phyloP scores from a whole-genome alignment of 2,888 invertebrate species.

The Perdita meconis region DNA sequence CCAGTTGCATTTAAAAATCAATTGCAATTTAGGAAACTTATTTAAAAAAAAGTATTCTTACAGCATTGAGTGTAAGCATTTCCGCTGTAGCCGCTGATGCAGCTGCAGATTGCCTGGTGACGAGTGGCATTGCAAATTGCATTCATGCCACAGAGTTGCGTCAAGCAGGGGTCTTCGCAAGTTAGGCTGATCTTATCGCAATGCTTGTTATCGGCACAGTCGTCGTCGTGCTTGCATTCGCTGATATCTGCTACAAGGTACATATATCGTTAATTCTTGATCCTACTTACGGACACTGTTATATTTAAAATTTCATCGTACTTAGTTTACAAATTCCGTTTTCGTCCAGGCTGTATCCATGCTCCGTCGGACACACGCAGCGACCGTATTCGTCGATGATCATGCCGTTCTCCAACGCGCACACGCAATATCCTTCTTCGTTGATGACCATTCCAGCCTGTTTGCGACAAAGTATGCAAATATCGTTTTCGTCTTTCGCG shows the following conservation, averaged over 20 bases:
- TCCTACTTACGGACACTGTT: no score
- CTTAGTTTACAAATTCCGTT: conserved; percentile 87
- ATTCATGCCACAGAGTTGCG: conserved; percentile 90
- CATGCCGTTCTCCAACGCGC: conserved; percentile 91
- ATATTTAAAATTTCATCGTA: conserved; percentile 73
- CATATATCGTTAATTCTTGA: background rate
- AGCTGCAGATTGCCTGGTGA: conserved; percentile 91
- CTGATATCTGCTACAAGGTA: conserved; percentile 74
- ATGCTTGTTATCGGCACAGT: conserved; percentile 91
- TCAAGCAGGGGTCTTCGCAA: conserved; percentile 92
- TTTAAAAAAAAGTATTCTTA: conserved; percentile 82
- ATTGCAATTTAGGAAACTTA: no score
- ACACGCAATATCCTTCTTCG: conserved; percentile 92
- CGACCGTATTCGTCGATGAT: conserved; percentile 91
- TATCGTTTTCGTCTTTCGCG: conserved; percentile 90
- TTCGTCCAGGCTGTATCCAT: conserved; percentile 88
- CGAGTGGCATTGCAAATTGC: conserved; percentile 91
- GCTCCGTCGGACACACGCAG: conserved; percentile 90
- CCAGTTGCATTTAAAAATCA: no score
- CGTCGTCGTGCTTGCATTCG: conserved; percentile 89
- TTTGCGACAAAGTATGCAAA: conserved; percentile 90
- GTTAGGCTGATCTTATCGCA: conserved; percentile 89
- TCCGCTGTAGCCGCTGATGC: conserved; percentile 91
- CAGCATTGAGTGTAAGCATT: conserved; percentile 91
- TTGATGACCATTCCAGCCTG: conserved; percentile 91